Evolutionary conservation across 2,888 invertebrate genomes (phyloP), one percentile per base, ranked within the genome.

Genomic region (Agrochola lychnidis): DNA sequence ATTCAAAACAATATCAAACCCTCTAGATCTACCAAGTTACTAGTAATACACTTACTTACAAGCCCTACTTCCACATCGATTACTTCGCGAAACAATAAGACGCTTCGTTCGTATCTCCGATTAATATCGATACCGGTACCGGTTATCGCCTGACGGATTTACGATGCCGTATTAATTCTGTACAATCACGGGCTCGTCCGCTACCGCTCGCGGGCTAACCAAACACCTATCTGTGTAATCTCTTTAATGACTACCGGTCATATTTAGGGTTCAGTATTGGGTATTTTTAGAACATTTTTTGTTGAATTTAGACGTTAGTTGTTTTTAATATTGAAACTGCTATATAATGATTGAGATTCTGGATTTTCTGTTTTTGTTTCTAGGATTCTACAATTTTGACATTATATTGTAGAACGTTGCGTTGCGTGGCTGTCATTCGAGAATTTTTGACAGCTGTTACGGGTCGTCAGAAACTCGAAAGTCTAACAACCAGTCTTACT

Each of bases 191-290:
- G 89, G 89, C n/a, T 14, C 62, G 77, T 70, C 90, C 89, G 91
- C 92, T 90, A 90, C 92, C 89, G 77, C 83, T 67, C 85, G 89
- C 89, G 87, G 81, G 90, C 85, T 83, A 62, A 82, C 73, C 82
- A 82, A 94, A 93, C 90, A 92, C 89, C 91, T 91, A 93, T 92
- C 90, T 85, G 82, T 85, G 88, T 85, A 86, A 89, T 89, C 84
- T 85, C 74, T 88, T 89, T 93, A 93, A 94, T 91, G 92, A 94
- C 94, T 94, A 94, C 94, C 93, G 94, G 93, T 90, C 81, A 81
- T 76, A 64, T 78, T 85, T 75, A 73, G 78, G 69, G 76, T 64
- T 71, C 78, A 7, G 56, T 73, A 25, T 0, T 25, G 56, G 45
- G 12, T 0, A 6, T 70, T 69, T 68, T 66, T 53, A 42, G 4